Evolutionary conservation across 2,113 vertebrate genomes (phyloP), one percentile per base, ranked within the genome.

Genomic region (Lates calcarifer): DNA sequence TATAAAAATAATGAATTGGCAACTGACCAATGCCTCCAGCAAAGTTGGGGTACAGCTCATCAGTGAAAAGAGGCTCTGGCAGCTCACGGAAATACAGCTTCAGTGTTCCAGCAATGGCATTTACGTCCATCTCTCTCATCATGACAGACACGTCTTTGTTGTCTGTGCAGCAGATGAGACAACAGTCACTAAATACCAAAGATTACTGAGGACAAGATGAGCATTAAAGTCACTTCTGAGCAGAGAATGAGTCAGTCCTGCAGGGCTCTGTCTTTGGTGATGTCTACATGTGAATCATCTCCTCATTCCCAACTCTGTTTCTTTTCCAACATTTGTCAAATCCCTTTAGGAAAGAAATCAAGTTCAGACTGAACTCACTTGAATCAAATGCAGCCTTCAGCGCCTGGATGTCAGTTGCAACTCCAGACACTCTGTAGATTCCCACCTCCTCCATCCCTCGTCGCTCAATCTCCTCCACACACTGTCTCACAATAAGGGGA

Each of bases 81-180:
- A 99, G 96, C 82, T 99, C 98, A 0, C 98, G 95, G 95, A 99
- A 99, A 89, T 99, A 99, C 31, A 99, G 94, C 61, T 99, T 99
- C 33, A 99, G 91, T 0, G 98, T 99, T 72, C 98, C 98, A 0
- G 98, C 98, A 0, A 99, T 99, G 89, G 98, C 98, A 0, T 99
- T 99, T 5, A 99, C 98, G 0, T 99, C 98, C 97, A 99, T 99
- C 90, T 99, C 98, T 0, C 97, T 97, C 98, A 99, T 99, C 97
- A 98, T 97, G 88, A 98, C 90, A 0, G 97, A 97, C 71, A 99
- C 97, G 0, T 99, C 98, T 80, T 97, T 98, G 91, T 99, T 97
- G 89, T 99, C 98, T 99, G 92, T 4, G 4, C 57, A 33, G 43
- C 22, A 29, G 24, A 68, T 0, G 9, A 74, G 68, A 77, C 69